phyloP scores from a whole-genome alignment of 2,888 invertebrate genomes.

The Mayetiola destructor region DNA sequence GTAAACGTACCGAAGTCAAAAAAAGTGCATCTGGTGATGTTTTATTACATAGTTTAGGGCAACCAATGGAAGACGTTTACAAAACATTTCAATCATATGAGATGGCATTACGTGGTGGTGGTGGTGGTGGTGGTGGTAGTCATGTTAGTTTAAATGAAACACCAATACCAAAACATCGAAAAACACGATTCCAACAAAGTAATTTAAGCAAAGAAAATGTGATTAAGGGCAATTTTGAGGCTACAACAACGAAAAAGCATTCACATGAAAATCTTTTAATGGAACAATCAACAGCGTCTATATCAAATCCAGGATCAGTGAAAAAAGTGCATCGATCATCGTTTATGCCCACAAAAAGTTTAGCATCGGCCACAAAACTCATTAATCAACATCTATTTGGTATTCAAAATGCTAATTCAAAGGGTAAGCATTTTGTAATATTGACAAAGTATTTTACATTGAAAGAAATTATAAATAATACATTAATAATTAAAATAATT shows the following conservation, averaged over 20 bases:
- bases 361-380: conserved; percentile 54
- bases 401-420: conserved; percentile 38
- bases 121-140: conserved; percentile 35
- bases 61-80: conserved; percentile 41
- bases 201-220: conserved; percentile 20
- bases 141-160: conserved; percentile 48
- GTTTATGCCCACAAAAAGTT: conserved; percentile 47
- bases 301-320: background rate
- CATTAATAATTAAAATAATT: background rate
- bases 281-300: conserved; percentile 19
- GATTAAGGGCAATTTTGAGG: conserved; percentile 35
- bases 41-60: conserved; percentile 50
- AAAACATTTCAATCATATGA: conserved; percentile 21
- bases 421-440: conserved; percentile 24
- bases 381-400: conserved; percentile 62
- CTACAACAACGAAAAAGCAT: conserved; percentile 30
- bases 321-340: conserved; percentile 37
- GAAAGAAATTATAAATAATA: background rate
- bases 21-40: conserved; percentile 69
- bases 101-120: conserved; percentile 33
- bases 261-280: conserved; percentile 41
- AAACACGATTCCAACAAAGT: conserved; percentile 68
- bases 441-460: background rate
- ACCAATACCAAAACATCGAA: conserved; percentile 64
- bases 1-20: conserved; percentile 40